These are phyloP conservation scores for Bombus polaris DNA, from an alignment of 1,140 invertebrate species.

Conservation along the genomic window DNA sequence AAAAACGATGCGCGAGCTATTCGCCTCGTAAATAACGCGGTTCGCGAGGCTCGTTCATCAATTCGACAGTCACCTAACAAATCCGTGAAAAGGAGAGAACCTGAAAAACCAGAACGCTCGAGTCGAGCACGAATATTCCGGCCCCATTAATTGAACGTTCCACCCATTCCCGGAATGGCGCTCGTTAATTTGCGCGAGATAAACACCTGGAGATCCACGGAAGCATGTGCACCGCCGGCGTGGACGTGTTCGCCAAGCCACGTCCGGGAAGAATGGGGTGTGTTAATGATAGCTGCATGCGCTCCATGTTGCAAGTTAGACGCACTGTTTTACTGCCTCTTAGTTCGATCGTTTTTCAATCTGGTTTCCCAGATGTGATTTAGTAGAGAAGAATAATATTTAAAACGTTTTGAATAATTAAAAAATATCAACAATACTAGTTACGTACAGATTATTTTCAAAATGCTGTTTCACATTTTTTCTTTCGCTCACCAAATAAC, in stretches of 20 bases:
- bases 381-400: too few relatives aligned
- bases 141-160: constrained; percentile 37
- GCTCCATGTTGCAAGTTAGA: neutral
- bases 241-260: constrained; percentile 27
- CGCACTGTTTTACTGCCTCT: neutral
- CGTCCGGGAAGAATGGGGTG: constrained; percentile 17
- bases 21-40: constrained; percentile 14
- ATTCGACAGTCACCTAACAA: neutral
- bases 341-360: neutral
- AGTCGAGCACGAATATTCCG: constrained; percentile 10
- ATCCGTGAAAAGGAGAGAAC: constrained; percentile 35
- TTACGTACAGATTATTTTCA: too few relatives aligned
- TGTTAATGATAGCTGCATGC: constrained; percentile 18
- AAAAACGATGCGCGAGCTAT: neutral
- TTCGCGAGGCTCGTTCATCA: constrained; percentile 20
- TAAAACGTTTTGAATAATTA: too few relatives aligned
- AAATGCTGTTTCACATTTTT: too few relatives aligned
- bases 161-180: constrained; percentile 20
- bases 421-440: too few relatives aligned
- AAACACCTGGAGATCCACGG: constrained; percentile 33
- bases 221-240: neutral
- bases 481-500: neutral
- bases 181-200: constrained; percentile 41
- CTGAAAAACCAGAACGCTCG: constrained; percentile 35
- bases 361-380: neutral